phyloP scores from a whole-genome alignment of 2,888 invertebrate genomes.

The Apocheima hispidaria region DNA sequence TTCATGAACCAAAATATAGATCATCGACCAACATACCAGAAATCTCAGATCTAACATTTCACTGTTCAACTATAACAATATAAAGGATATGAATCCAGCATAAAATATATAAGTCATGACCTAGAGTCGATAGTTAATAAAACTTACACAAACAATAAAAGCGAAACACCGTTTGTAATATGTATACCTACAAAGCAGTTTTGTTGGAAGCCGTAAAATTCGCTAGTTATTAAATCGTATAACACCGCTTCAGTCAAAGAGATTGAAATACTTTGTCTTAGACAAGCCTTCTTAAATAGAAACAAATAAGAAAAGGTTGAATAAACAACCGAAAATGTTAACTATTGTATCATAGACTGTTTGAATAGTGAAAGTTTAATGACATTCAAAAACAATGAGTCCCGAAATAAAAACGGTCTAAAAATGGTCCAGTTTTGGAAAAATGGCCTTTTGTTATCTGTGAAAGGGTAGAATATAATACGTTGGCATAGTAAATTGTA shows the following conservation, averaged over 20 bases:
- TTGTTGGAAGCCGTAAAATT: conserved; percentile 22
- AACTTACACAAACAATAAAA: conserved; percentile 13
- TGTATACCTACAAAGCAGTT: conserved; percentile 11
- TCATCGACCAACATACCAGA: background rate
- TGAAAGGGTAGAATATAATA: conserved; percentile 32
- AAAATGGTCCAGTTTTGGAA: conserved; percentile 36
- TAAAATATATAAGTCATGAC: background rate
- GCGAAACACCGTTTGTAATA: conserved; percentile 10
- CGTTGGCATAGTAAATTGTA: conserved; percentile 18
- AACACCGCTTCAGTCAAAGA: conserved; percentile 9
- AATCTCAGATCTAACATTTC: background rate
- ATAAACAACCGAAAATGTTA: conserved; percentile 3
- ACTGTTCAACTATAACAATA: background rate
- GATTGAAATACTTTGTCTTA: conserved; percentile 43
- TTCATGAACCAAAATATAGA: background rate
- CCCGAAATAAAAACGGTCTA: conserved; percentile 13
- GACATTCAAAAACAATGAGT: conserved; percentile 6
- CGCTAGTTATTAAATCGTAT: conserved; percentile 12
- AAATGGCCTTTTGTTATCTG: conserved; percentile 18
- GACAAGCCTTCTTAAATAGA: conserved; percentile 29
- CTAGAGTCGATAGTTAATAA: conserved; percentile 9
- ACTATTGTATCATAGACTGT: conserved; percentile 7
- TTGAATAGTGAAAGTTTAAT: conserved; percentile 36
- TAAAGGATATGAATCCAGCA: background rate
- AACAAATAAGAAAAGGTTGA: conserved; percentile 14